phyloP scores from a whole-genome alignment of 2,797 vertebrate species.

The Gila robusta region DNA sequence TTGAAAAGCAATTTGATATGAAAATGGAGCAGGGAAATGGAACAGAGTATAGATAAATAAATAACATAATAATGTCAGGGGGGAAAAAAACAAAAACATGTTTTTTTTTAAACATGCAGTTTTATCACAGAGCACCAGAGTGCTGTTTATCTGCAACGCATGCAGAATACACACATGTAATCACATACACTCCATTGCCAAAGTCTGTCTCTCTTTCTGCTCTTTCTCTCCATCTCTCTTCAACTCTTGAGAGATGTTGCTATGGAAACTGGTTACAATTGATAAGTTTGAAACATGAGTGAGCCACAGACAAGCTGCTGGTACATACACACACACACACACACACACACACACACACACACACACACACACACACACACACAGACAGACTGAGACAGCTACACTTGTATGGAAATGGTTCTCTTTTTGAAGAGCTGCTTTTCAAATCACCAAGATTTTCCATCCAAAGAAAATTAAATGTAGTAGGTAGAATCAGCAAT shows the following conservation, averaged over 20 bases:
- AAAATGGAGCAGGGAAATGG: slow-evolving; percentile 55
- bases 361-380: not conserved
- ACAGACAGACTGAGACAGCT: not conserved
- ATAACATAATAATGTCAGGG: slow-evolving; percentile 53
- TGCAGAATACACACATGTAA: slow-evolving; percentile 45
- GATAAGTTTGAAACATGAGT: slow-evolving; percentile 76
- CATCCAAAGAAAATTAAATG: slow-evolving; percentile 10
- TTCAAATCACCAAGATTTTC: slow-evolving; percentile 15
- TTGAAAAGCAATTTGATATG: slow-evolving; percentile 48
- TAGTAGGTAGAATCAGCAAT: slow-evolving; percentile 12
- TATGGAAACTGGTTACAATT: slow-evolving; percentile 86
- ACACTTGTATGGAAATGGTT: slow-evolving; percentile 10
- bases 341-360: not conserved
- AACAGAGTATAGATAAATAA: slow-evolving; percentile 43
- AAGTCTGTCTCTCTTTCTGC: slow-evolving; percentile 57
- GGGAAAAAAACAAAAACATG: too few species aligned
- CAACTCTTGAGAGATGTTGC: slow-evolving; percentile 75
- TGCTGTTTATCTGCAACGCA: slow-evolving; percentile 20
- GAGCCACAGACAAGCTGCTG: slow-evolving; percentile 66
- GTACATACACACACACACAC: slow-evolving; percentile 27
- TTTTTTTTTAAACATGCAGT: not conserved
- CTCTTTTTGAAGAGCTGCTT: slow-evolving; percentile 17
- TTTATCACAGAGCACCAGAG: slow-evolving; percentile 8
- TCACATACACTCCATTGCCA: slow-evolving; percentile 38
- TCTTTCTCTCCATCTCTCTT: slow-evolving; percentile 68